Conservation (phyloP, 2,797 vertebrate genomes). For the Odontamblyopus rebecca region DNA sequence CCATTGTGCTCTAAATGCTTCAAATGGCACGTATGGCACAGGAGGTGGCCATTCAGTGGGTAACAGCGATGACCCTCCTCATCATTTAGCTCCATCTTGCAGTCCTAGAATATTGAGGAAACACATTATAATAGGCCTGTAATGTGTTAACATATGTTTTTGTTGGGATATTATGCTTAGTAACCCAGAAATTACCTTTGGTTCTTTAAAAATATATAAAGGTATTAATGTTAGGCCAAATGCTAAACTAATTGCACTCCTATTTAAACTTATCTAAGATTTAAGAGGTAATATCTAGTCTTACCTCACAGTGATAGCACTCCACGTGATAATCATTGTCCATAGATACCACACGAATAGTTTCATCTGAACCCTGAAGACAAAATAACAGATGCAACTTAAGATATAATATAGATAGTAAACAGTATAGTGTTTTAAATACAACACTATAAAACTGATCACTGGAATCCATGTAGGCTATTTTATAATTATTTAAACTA, state of each 20-base stretch:
- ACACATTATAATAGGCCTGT: background rate
- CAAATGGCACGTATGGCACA: conserved; percentile 93
- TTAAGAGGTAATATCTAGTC: background rate
- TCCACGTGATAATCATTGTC: conserved; percentile 96
- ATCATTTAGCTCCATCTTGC: conserved; percentile 91
- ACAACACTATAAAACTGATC: background rate
- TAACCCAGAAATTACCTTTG: too few species aligned
- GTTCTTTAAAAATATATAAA: too few species aligned
- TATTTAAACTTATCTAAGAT: background rate
- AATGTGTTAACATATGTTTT: background rate
- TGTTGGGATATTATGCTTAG: too few species aligned
- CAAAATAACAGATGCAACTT: conserved; percentile 24
- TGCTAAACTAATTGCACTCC: background rate
- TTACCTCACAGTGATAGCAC: conserved; percentile 95
- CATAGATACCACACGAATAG: conserved; percentile 96
- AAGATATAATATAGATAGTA: background rate
- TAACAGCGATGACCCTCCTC: conserved; percentile 96
- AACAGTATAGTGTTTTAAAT: background rate
- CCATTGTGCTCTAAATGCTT: conserved; percentile 83
- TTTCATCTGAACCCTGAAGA: conserved; percentile 92
- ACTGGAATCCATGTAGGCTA: background rate
- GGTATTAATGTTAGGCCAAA: background rate
- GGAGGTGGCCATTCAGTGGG: conserved; percentile 88
- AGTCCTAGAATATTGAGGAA: conserved; percentile 78
- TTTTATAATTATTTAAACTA: too few species aligned